phyloP scores from a whole-genome alignment of 2,888 invertebrate genomes.

The Panzeria rudis region DNA sequence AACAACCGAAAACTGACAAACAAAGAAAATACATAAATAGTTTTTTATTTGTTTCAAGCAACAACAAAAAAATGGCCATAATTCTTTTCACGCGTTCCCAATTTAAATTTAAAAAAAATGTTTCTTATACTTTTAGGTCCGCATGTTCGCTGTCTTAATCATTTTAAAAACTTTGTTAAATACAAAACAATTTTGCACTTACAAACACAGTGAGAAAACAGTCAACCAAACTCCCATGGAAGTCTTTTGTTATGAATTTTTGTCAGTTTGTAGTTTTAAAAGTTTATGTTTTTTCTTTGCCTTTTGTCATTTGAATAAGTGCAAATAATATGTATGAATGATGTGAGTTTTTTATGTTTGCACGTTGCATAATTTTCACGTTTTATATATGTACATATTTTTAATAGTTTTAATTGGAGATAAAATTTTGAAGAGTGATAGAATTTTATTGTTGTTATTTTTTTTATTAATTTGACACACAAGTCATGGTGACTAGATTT shows the following conservation, averaged over 20 bases:
- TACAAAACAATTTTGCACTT: conserved; percentile 24
- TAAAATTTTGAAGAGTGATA: conserved; percentile 6
- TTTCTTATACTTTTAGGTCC: conserved; percentile 15
- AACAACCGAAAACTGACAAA: conserved; percentile 25
- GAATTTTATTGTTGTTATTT: neutral
- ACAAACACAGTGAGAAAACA: conserved; percentile 28
- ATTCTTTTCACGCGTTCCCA: conserved; percentile 67
- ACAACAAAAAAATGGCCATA: conserved; percentile 28
- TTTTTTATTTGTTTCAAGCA: neutral
- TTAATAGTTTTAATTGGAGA: conserved; percentile 48
- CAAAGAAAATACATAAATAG: neutral
- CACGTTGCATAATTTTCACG: conserved; percentile 60
- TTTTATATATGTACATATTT: conserved; percentile 37
- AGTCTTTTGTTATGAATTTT: conserved; percentile 55
- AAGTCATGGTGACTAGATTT: conserved; percentile 8
- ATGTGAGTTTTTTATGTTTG: conserved; percentile 57
- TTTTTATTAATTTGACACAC: conserved; percentile 5
- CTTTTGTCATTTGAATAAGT: conserved; percentile 29
- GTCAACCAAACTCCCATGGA: conserved; percentile 38
- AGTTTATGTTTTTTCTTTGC: neutral
- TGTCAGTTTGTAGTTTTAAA: conserved; percentile 28
- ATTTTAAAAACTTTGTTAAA: conserved; percentile 44
- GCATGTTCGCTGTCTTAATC: conserved; percentile 20
- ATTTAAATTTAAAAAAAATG: conserved; percentile 51
- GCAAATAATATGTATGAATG: conserved; percentile 44